Evolutionary conservation across 2,113 vertebrate species (phyloP).

Genomic region (Hydrolagus affinis): DNA sequence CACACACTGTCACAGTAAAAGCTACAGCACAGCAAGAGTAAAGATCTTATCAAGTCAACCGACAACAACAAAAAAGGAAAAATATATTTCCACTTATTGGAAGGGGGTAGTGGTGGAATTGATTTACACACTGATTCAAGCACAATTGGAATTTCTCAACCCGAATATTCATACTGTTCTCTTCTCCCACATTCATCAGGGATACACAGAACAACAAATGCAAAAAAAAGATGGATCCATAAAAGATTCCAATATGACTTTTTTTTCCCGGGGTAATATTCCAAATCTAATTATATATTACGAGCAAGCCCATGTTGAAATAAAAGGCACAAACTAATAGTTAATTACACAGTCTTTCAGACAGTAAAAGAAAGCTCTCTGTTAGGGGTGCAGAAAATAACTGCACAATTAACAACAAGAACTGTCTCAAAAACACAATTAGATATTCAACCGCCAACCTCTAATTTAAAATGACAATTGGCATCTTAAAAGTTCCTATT

Average conservation of each 20-base stretch:
- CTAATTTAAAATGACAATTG: constrained; percentile 47
- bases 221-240: too few relatives aligned
- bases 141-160: background rate
- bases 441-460: background rate
- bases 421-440: constrained; percentile 36
- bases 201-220: too few relatives aligned
- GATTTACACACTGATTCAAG: background rate
- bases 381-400: constrained; percentile 41
- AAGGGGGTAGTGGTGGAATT: background rate
- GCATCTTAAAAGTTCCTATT: constrained; percentile 41
- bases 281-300: constrained; percentile 40
- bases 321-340: constrained; percentile 12
- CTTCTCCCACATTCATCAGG: background rate
- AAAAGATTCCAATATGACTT: background rate
- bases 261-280: background rate
- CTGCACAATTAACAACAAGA: constrained; percentile 51
- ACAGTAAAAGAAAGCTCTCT: constrained; percentile 48
- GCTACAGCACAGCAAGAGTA: background rate
- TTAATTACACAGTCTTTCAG: constrained; percentile 52
- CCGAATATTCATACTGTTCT: background rate
- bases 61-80: background rate
- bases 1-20: background rate
- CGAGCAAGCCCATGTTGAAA: constrained; percentile 30
- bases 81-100: background rate
- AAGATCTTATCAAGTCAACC: background rate